phyloP scores from a whole-genome alignment of 2,113 vertebrate species.

The Anseranas semipalmata region DNA sequence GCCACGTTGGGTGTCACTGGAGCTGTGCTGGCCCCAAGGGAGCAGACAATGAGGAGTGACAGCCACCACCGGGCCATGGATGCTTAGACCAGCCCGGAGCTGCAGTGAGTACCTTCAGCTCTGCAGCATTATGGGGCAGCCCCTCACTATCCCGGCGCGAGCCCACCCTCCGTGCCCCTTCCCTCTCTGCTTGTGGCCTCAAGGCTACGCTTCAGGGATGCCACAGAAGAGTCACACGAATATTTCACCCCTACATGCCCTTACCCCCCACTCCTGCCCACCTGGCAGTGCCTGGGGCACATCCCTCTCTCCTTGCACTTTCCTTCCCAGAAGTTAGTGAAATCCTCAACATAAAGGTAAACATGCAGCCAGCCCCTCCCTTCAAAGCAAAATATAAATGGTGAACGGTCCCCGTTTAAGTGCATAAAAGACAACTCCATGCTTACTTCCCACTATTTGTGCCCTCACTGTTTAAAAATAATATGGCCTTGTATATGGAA shows the following conservation, averaged over 20 bases:
- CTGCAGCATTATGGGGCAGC: not conserved
- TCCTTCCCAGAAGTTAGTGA: not conserved
- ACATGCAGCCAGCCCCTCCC: not conserved
- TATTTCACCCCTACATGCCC: fast-evolving
- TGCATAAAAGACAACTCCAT: not conserved
- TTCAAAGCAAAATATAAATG: not conserved
- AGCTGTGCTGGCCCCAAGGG: not conserved
- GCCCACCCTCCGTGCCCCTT: not conserved
- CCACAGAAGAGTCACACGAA: not conserved
- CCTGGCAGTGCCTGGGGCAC: not conserved
- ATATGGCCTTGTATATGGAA: not conserved
- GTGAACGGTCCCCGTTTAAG: not conserved
- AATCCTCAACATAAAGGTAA: not conserved
- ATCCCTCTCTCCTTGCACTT: not conserved
- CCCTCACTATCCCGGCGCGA: fast-evolving
- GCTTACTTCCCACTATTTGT: not conserved
- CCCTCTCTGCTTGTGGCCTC: not conserved
- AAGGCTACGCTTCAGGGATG: not conserved
- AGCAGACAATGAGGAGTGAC: not conserved
- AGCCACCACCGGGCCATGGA: not conserved
- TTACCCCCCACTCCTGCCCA: not conserved
- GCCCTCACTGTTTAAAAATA: not conserved
- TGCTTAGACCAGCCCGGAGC: not conserved
- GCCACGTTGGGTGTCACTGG: not conserved
- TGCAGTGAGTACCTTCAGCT: not conserved